Conservation (phyloP, 2,888 invertebrate genomes). For the Oxycera nigricornis region DNA sequence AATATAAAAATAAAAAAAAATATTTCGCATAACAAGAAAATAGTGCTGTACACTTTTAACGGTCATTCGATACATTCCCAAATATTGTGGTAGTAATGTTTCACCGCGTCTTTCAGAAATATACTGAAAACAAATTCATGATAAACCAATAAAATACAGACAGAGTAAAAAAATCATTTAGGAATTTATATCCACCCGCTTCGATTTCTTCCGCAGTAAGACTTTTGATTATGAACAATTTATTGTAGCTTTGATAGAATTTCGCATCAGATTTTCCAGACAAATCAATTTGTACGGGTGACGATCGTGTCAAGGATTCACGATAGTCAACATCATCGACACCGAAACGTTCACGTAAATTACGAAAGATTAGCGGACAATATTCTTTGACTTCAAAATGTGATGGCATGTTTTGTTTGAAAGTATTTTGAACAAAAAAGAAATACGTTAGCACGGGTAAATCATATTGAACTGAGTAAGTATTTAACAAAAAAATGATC, state of each 20-base stretch:
- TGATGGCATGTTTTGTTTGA: constrained; percentile 98
- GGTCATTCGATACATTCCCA: constrained; percentile 98
- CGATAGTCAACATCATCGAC: constrained; percentile 96
- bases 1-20: constrained; percentile 96
- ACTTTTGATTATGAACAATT: constrained; percentile 94
- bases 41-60: constrained; percentile 98
- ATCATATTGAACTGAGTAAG: too few relatives aligned
- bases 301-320: constrained; percentile 87
- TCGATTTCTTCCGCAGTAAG: constrained; percentile 99
- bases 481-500: too few relatives aligned
- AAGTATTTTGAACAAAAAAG: too few relatives aligned
- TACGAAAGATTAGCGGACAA: constrained; percentile 97
- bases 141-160: neutral
- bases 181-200: constrained; percentile 67
- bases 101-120: constrained; percentile 98
- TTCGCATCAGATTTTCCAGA: constrained; percentile 94
- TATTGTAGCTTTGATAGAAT: constrained; percentile 95
- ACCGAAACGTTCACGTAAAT: constrained; percentile 95
- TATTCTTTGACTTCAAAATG: constrained; percentile 99
- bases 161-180: neutral
- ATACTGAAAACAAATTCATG: constrained; percentile 69
- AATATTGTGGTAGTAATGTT: constrained; percentile 96
- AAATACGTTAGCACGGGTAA: too few relatives aligned
- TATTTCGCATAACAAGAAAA: constrained; percentile 95
- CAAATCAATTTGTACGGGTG: constrained; percentile 85